Conservation (phyloP, 1,140 invertebrate genomes). For the Drosophila funebris region DNA sequence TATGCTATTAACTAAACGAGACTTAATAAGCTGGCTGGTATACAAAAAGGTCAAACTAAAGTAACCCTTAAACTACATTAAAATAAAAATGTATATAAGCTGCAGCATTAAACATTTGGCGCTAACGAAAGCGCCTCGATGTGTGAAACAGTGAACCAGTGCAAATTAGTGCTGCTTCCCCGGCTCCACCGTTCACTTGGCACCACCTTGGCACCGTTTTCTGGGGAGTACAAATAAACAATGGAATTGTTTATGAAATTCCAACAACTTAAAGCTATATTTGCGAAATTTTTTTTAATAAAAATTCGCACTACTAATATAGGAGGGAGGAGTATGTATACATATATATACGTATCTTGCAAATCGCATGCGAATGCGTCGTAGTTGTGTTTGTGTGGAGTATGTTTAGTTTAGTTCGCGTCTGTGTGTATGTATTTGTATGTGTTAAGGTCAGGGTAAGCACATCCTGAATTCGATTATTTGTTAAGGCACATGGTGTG, state of each 20-base stretch:
- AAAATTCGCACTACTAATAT: constrained; percentile 50
- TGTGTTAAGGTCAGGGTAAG: constrained; percentile 49
- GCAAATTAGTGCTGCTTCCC: constrained; percentile 39
- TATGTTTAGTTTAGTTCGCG: constrained; percentile 13
- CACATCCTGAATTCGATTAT: constrained; percentile 73
- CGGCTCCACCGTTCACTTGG: constrained; percentile 32
- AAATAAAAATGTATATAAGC: constrained; percentile 41
- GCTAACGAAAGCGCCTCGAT: constrained; percentile 44
- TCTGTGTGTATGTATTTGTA: constrained; percentile 24
- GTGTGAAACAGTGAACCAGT: constrained; percentile 53
- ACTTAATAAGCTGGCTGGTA: constrained; percentile 27
- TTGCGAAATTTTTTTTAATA: constrained; percentile 55
- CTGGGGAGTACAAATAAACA: constrained; percentile 34
- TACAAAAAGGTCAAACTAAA: constrained; percentile 35
- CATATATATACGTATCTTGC: constrained; percentile 45
- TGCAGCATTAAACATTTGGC: constrained; percentile 68
- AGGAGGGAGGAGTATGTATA: constrained; percentile 33
- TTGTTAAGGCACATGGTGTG: constrained; percentile 72
- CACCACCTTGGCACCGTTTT: constrained; percentile 70
- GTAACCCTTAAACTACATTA: constrained; percentile 34
- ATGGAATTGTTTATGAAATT: constrained; percentile 55
- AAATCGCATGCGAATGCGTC: constrained; percentile 64
- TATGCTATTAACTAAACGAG: constrained; percentile 59
- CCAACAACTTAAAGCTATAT: constrained; percentile 68
- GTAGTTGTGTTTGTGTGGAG: constrained; percentile 48